These are phyloP conservation scores for Nesospiza acunhae DNA, from an alignment of 2,113 vertebrate genomes.

Conservation along the genomic window DNA sequence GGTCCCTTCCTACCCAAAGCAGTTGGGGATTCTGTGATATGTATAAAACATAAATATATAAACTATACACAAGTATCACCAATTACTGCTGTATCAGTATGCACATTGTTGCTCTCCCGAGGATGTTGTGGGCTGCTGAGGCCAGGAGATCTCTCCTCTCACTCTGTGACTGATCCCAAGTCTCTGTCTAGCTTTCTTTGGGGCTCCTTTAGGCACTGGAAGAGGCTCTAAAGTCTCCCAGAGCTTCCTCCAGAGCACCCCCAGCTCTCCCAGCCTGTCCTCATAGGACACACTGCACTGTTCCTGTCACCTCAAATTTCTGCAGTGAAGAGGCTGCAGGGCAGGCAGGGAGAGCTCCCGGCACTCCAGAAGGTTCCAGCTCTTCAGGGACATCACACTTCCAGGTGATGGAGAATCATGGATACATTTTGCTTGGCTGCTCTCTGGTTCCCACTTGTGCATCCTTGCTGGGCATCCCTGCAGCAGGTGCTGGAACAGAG, in stretches of 20 bases:
- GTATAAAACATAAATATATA: background rate
- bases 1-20: background rate
- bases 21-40: background rate
- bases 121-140: background rate
- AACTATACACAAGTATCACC: background rate
- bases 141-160: background rate
- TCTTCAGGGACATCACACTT: rapidly evolving
- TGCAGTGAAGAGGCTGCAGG: rapidly evolving
- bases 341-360: rapidly evolving
- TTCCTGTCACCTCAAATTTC: background rate
- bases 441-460: background rate
- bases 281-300: background rate
- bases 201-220: background rate
- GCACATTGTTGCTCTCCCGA: background rate
- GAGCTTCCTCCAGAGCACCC: background rate
- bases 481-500: background rate
- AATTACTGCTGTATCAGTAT: background rate
- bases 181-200: background rate
- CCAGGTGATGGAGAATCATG: background rate
- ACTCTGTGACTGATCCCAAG: background rate
- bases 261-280: background rate
- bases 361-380: background rate
- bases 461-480: background rate
- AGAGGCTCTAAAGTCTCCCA: background rate
- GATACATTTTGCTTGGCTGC: background rate